Evolutionary conservation across 2,113 vertebrate species (phyloP).

Genomic region (Narcine bancroftii): DNA sequence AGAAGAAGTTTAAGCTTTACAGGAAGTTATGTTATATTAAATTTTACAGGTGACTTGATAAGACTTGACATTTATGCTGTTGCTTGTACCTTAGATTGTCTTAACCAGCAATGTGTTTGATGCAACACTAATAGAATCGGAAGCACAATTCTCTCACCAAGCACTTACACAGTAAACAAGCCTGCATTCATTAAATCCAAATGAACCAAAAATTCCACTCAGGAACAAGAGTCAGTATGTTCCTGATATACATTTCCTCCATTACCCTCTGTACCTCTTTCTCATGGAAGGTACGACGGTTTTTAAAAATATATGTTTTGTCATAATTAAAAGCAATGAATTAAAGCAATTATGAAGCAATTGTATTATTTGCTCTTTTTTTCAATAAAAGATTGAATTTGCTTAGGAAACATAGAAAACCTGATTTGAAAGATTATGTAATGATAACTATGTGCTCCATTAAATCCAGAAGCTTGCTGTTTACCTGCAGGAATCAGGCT

Average conservation of each 20-base stretch:
- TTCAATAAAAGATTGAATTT: neutral
- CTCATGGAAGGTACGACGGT: neutral
- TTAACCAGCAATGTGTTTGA: neutral
- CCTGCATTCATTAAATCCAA: neutral
- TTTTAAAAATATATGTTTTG: neutral
- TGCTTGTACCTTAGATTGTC: conserved; percentile 26
- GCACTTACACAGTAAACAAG: neutral
- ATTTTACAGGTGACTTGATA: neutral
- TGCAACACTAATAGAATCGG: neutral
- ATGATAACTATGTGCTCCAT: neutral
- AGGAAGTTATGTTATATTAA: neutral
- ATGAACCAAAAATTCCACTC: neutral
- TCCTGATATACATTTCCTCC: too few relatives aligned
- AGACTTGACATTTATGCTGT: neutral
- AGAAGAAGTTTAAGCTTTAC: neutral
- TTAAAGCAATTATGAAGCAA: neutral
- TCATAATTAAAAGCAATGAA: neutral
- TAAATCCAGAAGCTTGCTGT: neutral
- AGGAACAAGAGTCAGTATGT: neutral
- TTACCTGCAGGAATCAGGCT: neutral
- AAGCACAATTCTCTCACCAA: neutral
- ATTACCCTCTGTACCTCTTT: neutral
- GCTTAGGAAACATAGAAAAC: neutral
- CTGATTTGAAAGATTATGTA: neutral
- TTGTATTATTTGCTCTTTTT: neutral